Percentiles rank a stretch among this genome's conserved stretches.
Conservation (phyloP, 2,797 vertebrate genomes). For the Huso huso region DNA sequence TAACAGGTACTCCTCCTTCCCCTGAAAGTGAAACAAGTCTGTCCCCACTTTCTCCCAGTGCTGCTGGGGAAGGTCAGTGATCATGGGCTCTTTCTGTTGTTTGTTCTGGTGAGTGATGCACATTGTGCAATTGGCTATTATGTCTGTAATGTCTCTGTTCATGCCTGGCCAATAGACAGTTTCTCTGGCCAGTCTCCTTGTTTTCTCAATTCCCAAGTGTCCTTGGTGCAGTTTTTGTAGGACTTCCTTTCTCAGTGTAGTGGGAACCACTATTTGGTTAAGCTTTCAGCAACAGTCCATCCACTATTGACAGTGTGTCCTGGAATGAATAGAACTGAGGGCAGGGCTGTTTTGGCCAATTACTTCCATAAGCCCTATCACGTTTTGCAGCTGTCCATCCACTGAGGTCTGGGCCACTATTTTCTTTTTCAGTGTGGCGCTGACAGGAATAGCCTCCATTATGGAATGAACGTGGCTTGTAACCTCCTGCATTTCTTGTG, state of each 20-base stretch:
- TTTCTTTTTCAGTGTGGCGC: not conserved
- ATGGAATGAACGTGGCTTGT: constrained; percentile 9
- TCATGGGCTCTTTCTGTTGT: constrained; percentile 7
- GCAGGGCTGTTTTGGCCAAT: not conserved
- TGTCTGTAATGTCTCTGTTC: not conserved
- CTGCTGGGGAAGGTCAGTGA: not conserved
- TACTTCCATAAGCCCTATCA: not conserved
- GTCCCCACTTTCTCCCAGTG: constrained; percentile 9
- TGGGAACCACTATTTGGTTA: not conserved
- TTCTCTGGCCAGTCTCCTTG: not conserved
- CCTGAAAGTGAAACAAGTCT: constrained; percentile 4
- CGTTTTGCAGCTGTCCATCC: not conserved
- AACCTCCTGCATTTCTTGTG: constrained; percentile 1
- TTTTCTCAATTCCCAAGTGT: constrained; percentile 7
- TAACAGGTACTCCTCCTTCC: constrained; percentile 1
- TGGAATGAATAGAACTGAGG: not conserved
- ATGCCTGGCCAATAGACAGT: constrained; percentile 4
- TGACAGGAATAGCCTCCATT: not conserved
- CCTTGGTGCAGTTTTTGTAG: constrained; percentile 8
- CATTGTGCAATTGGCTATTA: not conserved
- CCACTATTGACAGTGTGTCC: not conserved
- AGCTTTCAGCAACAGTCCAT: not conserved
- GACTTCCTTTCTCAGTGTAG: not conserved
- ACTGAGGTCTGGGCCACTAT: not conserved
- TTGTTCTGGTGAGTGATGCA: not conserved